Base-by-base conservation (phyloP, 1,140 invertebrate species). In the Neodiprion pinetum region DNA sequence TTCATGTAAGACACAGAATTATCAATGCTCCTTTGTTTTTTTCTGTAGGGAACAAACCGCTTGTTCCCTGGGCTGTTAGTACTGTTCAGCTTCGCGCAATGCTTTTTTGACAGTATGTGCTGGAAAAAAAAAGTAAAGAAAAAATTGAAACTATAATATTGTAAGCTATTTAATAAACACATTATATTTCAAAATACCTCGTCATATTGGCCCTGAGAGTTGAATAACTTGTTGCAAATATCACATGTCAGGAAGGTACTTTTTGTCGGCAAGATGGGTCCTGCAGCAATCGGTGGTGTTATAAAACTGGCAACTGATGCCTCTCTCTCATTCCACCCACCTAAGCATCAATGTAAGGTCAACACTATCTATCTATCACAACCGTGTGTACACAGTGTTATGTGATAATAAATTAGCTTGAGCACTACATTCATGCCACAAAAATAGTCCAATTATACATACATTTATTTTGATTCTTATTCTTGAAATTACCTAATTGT, bases 351-450 rank as follows among this genome's bases (percentile, higher is more conserved):
- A 88, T 88, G 87, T 87, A 81, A 80, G 86, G 87, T 88, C 87
- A 88, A 88, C 81, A 88, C 86, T 88, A 88, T 88, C 86, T 88
- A 87, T 88, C 78, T 87, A 88, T 88, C 86, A 87, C 87, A 86
- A 83, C 82, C 81, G 82, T 80, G 23, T 71, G 77, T 72, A 73
- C 70, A 78, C 76, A 83, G 81, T 83, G 70, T 82, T 79, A 77
- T 87, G 86, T 88, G 87, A 88, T 88, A 88, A 88, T 87, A 87
- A 88, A 88, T 88, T 76, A 88, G 86, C 86, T 88, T 88, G 86
- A 88, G 83, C 87, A 83, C 85, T 88, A 88, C 86, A 88, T 88
- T 85, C 84, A 88, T 88, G 87, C 86, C 81, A 86, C 82, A 82
- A 82, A 79, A 85, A 86, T 81, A 84, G 80, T 73, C 71, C 73